Evolutionary conservation across 2,113 vertebrate species (phyloP).

Genomic region (Melozone crissalis): DNA sequence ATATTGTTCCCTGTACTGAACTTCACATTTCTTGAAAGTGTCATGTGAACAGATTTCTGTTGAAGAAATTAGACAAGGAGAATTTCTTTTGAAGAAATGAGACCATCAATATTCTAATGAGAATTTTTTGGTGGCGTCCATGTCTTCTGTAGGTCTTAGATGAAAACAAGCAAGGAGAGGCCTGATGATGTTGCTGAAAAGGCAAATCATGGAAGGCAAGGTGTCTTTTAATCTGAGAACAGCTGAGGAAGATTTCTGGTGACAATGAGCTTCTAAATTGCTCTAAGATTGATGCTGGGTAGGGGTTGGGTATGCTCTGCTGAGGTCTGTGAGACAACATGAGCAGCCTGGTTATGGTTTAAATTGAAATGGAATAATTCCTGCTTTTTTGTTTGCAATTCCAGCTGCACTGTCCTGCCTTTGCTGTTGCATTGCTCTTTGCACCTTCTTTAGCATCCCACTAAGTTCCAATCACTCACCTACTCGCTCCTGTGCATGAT

Average conservation of each 20-base stretch:
- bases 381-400: not conserved
- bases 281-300: not conserved
- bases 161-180: not conserved
- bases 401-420: not conserved
- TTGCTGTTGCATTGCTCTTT: not conserved
- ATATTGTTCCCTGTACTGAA: not conserved
- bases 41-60: not conserved
- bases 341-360: not conserved
- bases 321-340: not conserved
- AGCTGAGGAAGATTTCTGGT: not conserved
- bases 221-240: not conserved
- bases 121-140: not conserved
- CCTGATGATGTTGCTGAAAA: not conserved
- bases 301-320: accelerated
- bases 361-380: not conserved
- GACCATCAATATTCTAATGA: not conserved
- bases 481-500: not conserved
- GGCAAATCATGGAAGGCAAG: not conserved
- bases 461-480: not conserved
- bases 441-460: not conserved
- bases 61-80: not conserved
- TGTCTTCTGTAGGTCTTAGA: not conserved
- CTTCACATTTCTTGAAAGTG: not conserved
- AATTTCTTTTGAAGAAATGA: not conserved
- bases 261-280: not conserved